Conservation (phyloP, 2,888 invertebrate species). For the Eledona agricola region DNA sequence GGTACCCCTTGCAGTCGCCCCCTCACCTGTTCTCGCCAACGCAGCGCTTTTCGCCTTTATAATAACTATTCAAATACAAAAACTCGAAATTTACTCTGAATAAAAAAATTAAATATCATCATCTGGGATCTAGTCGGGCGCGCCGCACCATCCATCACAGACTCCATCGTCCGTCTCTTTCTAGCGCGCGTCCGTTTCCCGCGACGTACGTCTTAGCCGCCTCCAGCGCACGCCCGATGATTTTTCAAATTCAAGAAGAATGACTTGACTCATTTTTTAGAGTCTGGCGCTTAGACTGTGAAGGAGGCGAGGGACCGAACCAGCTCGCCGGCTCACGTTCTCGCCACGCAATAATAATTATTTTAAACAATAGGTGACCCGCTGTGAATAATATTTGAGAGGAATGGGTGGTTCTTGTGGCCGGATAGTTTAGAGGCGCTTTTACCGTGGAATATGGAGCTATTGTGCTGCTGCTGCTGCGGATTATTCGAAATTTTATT, state of each 20-base stretch:
- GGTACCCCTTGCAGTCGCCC: no score
- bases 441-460: constrained; percentile 50
- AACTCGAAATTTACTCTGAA: constrained; percentile 41
- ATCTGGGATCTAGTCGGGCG: constrained; percentile 36
- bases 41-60: constrained; percentile 42
- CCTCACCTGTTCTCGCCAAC: constrained; percentile 39
- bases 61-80: constrained; percentile 38
- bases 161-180: constrained; percentile 23
- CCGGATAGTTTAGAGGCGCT: constrained; percentile 46
- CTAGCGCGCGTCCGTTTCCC: constrained; percentile 1
- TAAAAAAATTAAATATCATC: constrained; percentile 49
- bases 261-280: constrained; percentile 63
- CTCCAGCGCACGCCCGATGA: constrained; percentile 56
- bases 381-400: constrained; percentile 56
- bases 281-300: constrained; percentile 53
- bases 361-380: constrained; percentile 62
- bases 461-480: constrained; percentile 45
- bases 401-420: constrained; percentile 45
- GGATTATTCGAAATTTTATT: constrained; percentile 53
- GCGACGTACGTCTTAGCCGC: no score
- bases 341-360: constrained; percentile 60
- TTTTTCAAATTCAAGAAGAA: constrained; percentile 63
- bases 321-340: constrained; percentile 48
- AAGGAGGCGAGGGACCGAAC: constrained; percentile 26
- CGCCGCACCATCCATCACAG: constrained; percentile 9